Base-by-base conservation (phyloP, 2,888 invertebrate species). In the Cerastis rubricosa region DNA sequence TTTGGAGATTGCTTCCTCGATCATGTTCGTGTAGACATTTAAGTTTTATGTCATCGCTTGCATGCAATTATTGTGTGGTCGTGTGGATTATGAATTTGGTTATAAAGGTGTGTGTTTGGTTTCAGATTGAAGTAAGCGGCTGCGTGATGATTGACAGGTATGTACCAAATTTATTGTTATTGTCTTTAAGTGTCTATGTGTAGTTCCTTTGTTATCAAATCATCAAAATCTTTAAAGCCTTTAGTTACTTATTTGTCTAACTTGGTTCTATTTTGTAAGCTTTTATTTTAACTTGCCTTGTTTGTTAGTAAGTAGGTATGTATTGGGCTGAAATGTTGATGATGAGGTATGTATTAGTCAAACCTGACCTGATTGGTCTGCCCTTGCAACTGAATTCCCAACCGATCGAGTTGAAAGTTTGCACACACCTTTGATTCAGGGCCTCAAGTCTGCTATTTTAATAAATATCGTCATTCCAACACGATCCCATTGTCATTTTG, bases 1-100 rank as follows among this genome's bases (percentile, higher is more conserved):
- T 92, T 94, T 80, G 89, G 87, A 93, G 92, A 95, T 94, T 93
- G 93, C 92, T 93, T 94, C 92, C 91, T 91, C 86, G 90, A 85
- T 80, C 86, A 89, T 88, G 87, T 76, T 77, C 78, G 85, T 80
- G 80, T 89, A 87, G 86, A 89, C 82, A 85, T 88, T 87, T 80
- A 86, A 81, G 81, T 89, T 89, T 87, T 87, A 89, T 89, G 74
- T 81, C 79, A 78, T 78, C 67, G 67, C 77, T 73, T 78, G 67
- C 43, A 57, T 72, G 47, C 49, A 73, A 63, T 74, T 76, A 76
- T 66, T 54, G 43, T 43, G 25, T 71, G 69, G 35, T 47, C 19
- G 9, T 40, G 6, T n/a, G n/a, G 49, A 68, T 29, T 2, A 63
- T 40, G 47, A 22, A 49, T 76, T 49, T n/a, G 51, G 43, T 71